Conservation (phyloP, 2,797 vertebrate species). For the Falco novaeseelandiae region DNA sequence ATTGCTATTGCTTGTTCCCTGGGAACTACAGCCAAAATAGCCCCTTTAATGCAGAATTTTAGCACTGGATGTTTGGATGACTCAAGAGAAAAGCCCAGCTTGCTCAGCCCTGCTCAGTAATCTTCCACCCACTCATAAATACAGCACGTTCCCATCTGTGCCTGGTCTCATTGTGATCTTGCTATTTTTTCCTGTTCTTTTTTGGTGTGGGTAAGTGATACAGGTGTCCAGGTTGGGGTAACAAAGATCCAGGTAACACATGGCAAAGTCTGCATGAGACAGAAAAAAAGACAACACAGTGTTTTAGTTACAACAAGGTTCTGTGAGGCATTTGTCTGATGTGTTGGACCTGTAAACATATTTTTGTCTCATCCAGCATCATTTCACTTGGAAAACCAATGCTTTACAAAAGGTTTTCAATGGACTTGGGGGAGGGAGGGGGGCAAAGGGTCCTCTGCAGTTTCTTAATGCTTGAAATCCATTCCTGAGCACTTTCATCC, state of each 20-base stretch:
- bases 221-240: not conserved
- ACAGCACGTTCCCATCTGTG: not conserved
- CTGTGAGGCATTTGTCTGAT: not conserved
- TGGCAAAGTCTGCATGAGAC: not conserved
- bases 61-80: not conserved
- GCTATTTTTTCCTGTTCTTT: not conserved
- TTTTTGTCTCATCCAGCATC: not conserved
- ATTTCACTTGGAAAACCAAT: not conserved
- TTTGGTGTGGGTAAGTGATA: not conserved
- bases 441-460: not conserved
- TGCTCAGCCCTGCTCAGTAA: not conserved
- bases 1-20: not conserved
- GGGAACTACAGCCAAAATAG: not conserved
- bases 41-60: not conserved
- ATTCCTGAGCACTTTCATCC: constrained; percentile 30
- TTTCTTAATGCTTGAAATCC: constrained; percentile 26
- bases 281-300: not conserved
- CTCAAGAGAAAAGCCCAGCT: not conserved
- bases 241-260: not conserved
- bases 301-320: not conserved
- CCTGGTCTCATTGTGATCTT: not conserved
- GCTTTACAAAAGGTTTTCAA: not conserved
- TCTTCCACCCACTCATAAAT: not conserved
- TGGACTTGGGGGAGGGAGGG: not conserved
- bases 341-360: not conserved